Conservation (phyloP, 2,113 vertebrate genomes). For the Tetraodon nigroviridis region DNA sequence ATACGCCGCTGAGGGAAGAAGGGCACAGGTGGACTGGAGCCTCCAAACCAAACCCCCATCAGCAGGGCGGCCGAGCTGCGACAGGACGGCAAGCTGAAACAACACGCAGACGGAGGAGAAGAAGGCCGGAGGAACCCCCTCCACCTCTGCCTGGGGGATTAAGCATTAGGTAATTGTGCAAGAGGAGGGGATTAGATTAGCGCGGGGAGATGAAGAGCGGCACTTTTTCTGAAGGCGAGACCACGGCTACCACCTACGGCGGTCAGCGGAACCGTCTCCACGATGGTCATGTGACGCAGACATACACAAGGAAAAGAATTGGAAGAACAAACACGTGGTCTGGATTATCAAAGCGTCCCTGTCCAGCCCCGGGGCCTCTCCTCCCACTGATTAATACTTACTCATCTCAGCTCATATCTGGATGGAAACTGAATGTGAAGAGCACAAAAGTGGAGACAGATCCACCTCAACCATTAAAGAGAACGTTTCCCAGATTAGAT, state of each 20-base stretch:
- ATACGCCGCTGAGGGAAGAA: no score
- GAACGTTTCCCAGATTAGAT: background rate
- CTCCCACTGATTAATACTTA: constrained; percentile 28
- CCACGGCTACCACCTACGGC: background rate
- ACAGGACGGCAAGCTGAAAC: constrained; percentile 9
- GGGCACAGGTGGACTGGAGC: constrained; percentile 9
- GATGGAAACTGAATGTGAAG: background rate
- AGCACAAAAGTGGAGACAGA: background rate
- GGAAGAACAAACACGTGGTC: background rate
- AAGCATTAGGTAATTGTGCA: constrained; percentile 59
- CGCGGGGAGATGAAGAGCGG: constrained; percentile 17
- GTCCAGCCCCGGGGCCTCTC: constrained; percentile 11
- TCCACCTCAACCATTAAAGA: background rate
- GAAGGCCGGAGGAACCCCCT: constrained; percentile 40
- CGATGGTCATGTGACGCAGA: constrained; percentile 1
- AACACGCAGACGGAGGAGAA: constrained; percentile 6
- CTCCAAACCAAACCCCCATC: background rate
- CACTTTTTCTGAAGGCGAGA: constrained; percentile 19
- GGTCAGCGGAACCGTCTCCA: background rate
- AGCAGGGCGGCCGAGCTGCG: constrained; percentile 5
- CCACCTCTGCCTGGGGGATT: constrained; percentile 42
- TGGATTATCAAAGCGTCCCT: background rate
- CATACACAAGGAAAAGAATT: background rate
- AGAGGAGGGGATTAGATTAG: constrained; percentile 62
- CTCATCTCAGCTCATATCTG: constrained; percentile 20